A percentile compares a stretch with the other conserved stretches of the same genome.
Evolutionary conservation across 2,113 vertebrate genomes (phyloP).

Genomic region (Clupea harengus): DNA sequence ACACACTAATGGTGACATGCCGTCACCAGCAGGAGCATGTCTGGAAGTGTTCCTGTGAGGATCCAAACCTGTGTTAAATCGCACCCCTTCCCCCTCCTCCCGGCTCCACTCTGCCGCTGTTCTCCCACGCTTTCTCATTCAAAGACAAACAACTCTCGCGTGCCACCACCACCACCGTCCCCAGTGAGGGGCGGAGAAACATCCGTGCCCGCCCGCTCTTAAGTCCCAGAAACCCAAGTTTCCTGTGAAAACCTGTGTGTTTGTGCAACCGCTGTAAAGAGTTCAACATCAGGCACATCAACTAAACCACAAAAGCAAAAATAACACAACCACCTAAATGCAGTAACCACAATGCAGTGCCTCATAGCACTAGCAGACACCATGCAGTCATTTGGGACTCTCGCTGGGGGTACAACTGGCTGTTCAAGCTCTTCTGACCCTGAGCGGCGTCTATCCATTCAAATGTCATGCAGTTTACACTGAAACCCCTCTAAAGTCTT

Average conservation of each 20-base stretch:
- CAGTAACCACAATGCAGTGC: not conserved
- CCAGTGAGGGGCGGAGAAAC: too few species aligned
- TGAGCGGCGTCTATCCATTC: too few species aligned
- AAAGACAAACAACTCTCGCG: not conserved
- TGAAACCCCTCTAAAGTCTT: too few species aligned
- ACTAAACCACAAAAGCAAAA: not conserved
- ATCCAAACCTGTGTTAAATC: not conserved
- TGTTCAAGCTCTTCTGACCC: too few species aligned
- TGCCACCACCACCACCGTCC: not conserved
- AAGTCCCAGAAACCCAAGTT: too few species aligned
- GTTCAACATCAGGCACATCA: not conserved
- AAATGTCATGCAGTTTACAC: too few species aligned
- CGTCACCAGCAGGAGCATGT: constrained; percentile 30
- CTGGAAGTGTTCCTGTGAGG: constrained; percentile 16
- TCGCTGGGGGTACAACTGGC: too few species aligned
- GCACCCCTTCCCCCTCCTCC: not conserved
- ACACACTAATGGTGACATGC: not conserved
- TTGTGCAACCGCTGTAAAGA: not conserved
- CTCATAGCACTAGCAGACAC: not conserved
- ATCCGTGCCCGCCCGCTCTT: too few species aligned
- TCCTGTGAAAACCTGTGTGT: not conserved
- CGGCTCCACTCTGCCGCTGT: not conserved
- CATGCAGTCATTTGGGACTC: not conserved
- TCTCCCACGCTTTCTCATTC: not conserved
- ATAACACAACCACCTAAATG: not conserved